Base-by-base conservation (phyloP, 1,140 invertebrate genomes). In the Polypedilum vanderplanki region DNA sequence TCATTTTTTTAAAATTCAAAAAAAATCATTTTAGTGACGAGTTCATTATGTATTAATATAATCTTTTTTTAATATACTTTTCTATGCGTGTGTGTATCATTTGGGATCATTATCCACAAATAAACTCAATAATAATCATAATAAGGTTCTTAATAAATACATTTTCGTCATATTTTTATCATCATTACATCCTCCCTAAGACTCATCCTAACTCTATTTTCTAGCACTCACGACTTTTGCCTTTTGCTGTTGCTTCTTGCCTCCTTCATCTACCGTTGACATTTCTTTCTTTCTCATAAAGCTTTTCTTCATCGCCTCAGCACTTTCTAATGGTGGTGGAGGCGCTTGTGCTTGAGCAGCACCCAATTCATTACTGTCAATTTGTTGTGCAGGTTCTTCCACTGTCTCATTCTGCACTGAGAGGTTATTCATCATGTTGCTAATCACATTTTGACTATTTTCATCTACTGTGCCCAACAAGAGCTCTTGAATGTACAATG, bases 241-340 rank as follows among this genome's bases (percentile, higher is more conserved):
- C 18, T 70, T 70, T 18, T 70, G 65, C 20, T 57, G 46, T 15
- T 46, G 41, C 12, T 70, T 70, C 18, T 70, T 70, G 8, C 65
- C 65, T 1, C 20, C 65, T 7, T 70, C 65, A 57, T 57, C 46
- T 12, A 57, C 46, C 3, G 65, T 5, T 70, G 65, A 22, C 20
- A 70, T 20, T 70, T 70, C 65, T 22, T 70, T 70, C 20, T 70
- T 70, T 22, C 65, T 70, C 65, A 70, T 70, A 70, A 70, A 70
- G 9, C 9, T 18, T 70, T 70, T 70, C 18, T 70, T 70, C 65
- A 70, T 70, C 17, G 18, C 65, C 9, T 22, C 65, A 18, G 46
- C n/a, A 57, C 46, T 22, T 22, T 70, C 17, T 9, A 70, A 5
- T 22, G 20, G 18, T 22, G 18, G 9, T 70, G n/a, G 5, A 7